Conservation (phyloP, 2,797 vertebrate genomes). For the Schizopygopsis pylzovi region DNA sequence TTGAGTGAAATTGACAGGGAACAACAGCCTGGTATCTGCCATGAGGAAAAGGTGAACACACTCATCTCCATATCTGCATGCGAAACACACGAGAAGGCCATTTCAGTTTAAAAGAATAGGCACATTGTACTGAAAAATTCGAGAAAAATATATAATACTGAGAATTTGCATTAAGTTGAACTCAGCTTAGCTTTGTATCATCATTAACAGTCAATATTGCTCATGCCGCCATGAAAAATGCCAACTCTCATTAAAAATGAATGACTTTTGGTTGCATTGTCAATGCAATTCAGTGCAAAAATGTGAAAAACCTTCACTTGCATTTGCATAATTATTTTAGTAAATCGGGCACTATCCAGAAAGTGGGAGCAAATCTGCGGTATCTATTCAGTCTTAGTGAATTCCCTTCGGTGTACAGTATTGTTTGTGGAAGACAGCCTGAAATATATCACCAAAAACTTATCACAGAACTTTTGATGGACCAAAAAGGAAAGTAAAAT, state of each 20-base stretch:
- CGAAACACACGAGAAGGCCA: not conserved
- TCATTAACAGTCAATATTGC: not conserved
- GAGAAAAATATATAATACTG: not conserved
- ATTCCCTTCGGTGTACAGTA: not conserved
- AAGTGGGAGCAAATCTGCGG: not conserved
- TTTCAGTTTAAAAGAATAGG: not conserved
- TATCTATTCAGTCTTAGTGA: constrained; percentile 1
- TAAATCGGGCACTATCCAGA: not conserved
- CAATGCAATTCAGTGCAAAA: constrained; percentile 6
- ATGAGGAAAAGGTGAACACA: constrained; percentile 9
- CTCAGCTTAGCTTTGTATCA: not conserved
- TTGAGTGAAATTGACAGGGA: constrained; percentile 54
- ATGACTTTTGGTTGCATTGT: constrained; percentile 14
- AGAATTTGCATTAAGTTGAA: not conserved
- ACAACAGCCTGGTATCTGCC: too few relatives aligned
- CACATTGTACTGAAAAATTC: not conserved
- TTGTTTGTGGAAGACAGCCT: constrained; percentile 9
- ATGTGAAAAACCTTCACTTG: constrained; percentile 3
- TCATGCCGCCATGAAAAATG: not conserved
- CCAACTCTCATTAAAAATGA: constrained; percentile 12
- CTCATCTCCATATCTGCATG: constrained; percentile 13
- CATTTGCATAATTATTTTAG: constrained; percentile 28
- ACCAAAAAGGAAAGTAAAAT: constrained; percentile 4
- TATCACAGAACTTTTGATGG: constrained; percentile 12
- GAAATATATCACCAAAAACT: not conserved